Evolutionary conservation across 1,140 invertebrate species (phyloP).

Genomic region (Drosophila lowei): DNA sequence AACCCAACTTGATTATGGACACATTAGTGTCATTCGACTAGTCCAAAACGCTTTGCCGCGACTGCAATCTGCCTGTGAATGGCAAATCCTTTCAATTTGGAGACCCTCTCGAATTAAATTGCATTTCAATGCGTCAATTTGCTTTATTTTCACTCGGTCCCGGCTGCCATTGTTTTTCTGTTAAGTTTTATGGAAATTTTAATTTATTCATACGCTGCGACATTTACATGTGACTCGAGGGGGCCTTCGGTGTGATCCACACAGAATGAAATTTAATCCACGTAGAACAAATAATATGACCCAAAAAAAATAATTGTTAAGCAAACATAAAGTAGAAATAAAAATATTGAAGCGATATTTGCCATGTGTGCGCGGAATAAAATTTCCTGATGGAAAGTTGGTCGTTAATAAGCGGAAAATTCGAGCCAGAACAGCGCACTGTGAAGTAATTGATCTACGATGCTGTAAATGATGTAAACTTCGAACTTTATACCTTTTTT

Average conservation of each 20-base stretch:
- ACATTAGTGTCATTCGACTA: conserved; percentile 37
- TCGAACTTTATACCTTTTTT: too few species aligned
- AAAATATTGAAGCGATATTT: conserved; percentile 42
- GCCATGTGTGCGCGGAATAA: conserved; percentile 29
- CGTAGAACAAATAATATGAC: conserved; percentile 34
- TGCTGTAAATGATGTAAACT: background rate
- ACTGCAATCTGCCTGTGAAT: background rate
- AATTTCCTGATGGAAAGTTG: background rate
- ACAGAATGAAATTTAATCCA: conserved; percentile 54
- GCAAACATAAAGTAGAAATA: conserved; percentile 48
- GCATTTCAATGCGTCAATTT: conserved; percentile 8
- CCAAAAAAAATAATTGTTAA: conserved; percentile 25
- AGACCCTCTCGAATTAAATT: conserved; percentile 17
- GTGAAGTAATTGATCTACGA: background rate
- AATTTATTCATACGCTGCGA: conserved; percentile 50
- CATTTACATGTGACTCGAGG: conserved; percentile 33
- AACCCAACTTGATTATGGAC: conserved; percentile 38
- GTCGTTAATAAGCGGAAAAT: background rate
- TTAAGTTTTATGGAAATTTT: conserved; percentile 60
- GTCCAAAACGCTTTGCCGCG: conserved; percentile 10
- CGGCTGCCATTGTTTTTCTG: conserved; percentile 9
- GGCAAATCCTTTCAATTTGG: conserved; percentile 20
- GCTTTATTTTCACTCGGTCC: conserved; percentile 13
- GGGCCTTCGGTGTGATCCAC: background rate
- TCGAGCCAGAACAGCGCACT: background rate